Evolutionary conservation across 2,797 vertebrate genomes (phyloP).

Genomic region (Todus mexicanus): DNA sequence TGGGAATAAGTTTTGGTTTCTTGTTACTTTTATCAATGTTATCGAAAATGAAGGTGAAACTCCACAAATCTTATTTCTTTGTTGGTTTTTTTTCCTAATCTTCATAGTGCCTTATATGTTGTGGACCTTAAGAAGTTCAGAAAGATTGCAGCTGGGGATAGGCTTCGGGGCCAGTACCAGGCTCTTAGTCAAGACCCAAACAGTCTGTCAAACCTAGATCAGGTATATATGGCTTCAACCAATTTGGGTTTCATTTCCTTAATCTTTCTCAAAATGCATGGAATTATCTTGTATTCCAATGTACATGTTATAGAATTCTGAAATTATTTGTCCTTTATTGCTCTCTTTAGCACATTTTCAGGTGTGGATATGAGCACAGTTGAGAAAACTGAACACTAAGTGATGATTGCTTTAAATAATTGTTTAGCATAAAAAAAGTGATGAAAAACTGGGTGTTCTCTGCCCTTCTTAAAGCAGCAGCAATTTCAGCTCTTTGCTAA

Average conservation of each 20-base stretch:
- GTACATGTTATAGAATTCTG: background rate
- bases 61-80: background rate
- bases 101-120: slow-evolving; percentile 89
- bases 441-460: too few relatives aligned
- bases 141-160: slow-evolving; percentile 93
- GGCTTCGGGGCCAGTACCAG: slow-evolving; percentile 94
- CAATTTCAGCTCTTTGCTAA: background rate
- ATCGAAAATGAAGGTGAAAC: background rate
- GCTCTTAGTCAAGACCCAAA: slow-evolving; percentile 95
- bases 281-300: background rate
- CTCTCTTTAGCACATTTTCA: background rate
- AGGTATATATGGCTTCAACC: slow-evolving; percentile 75
- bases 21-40: background rate
- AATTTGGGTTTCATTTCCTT: background rate
- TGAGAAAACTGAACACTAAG: background rate
- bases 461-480: background rate
- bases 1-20: background rate
- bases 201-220: slow-evolving; percentile 96
- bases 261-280: background rate
- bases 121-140: slow-evolving; percentile 96
- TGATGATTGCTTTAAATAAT: background rate
- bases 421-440: background rate
- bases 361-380: background rate
- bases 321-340: background rate
- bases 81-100: background rate